phyloP scores from a whole-genome alignment of 1,140 invertebrate genomes.

The Thaumatotibia leucotreta region DNA sequence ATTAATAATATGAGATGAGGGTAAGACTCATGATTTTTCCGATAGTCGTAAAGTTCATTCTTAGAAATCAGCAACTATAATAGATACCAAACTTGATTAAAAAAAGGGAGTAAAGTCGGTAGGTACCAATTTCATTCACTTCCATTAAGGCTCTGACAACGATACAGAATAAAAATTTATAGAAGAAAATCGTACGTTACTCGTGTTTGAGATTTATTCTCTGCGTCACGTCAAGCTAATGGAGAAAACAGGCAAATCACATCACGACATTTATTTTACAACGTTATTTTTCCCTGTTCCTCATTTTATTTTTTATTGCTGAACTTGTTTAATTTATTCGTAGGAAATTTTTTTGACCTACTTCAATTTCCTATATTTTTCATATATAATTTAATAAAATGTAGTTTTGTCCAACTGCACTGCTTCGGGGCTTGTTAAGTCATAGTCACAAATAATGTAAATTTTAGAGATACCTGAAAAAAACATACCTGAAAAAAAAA shows the following conservation, averaged over 20 bases:
- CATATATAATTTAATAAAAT: no score
- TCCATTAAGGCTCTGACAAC: background rate
- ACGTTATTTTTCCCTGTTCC: background rate
- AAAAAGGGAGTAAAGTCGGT: no score
- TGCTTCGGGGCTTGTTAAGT: no score
- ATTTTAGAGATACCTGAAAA: no score
- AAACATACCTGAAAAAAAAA: no score
- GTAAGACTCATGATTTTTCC: no score
- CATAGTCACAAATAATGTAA: no score
- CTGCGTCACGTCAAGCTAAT: slow-evolving; percentile 19
- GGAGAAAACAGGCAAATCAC: slow-evolving; percentile 28
- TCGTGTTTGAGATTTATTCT: background rate
- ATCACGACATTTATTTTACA: slow-evolving; percentile 17
- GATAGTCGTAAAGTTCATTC: no score
- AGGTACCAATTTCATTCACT: background rate
- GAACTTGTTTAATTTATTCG: background rate
- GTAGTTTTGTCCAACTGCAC: no score
- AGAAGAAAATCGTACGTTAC: background rate
- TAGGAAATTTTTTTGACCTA: background rate
- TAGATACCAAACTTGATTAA: no score
- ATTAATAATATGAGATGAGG: no score
- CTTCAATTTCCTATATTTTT: background rate
- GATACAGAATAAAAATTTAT: background rate
- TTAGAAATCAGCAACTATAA: no score
- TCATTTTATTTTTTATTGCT: background rate